Conservation (phyloP, 2,113 vertebrate genomes). For the Sinocyclocheilus maitianheensis region DNA sequence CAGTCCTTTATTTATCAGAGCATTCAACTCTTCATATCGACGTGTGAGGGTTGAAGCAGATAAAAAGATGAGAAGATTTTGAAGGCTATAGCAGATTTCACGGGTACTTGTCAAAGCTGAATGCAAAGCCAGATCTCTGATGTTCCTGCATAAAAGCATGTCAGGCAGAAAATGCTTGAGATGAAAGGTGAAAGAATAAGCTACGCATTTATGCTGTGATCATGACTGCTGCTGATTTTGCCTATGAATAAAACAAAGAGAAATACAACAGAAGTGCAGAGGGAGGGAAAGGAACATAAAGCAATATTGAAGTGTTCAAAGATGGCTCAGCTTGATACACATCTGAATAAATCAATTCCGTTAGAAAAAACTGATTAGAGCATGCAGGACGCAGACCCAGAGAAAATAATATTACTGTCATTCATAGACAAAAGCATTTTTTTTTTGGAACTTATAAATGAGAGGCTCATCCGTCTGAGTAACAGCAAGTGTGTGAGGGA, state of each 20-base stretch:
- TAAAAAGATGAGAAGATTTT: conserved; percentile 14
- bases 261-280: conserved; percentile 7
- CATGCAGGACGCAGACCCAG: neutral
- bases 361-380: neutral
- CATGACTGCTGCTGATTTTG: conserved; percentile 16
- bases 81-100: conserved; percentile 21
- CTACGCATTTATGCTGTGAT: neutral
- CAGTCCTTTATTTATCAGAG: neutral
- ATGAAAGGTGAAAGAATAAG: conserved; percentile 8
- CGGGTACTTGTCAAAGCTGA: conserved; percentile 10
- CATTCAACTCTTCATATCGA: neutral
- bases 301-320: conserved; percentile 13
- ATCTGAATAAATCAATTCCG: conserved; percentile 32
- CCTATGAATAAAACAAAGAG: conserved; percentile 17
- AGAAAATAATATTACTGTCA: conserved; percentile 36
- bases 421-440: neutral
- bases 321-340: conserved; percentile 16
- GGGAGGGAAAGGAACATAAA: neutral
- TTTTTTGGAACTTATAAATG: conserved; percentile 13
- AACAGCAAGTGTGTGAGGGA: neutral
- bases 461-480: conserved; percentile 24
- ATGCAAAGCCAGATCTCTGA: conserved; percentile 18
- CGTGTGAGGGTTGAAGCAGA: neutral
- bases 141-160: neutral
- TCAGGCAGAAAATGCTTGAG: neutral